These are phyloP conservation scores for Gibbula magus DNA, from an alignment of 2,888 invertebrate genomes.

Conservation along the genomic window DNA sequence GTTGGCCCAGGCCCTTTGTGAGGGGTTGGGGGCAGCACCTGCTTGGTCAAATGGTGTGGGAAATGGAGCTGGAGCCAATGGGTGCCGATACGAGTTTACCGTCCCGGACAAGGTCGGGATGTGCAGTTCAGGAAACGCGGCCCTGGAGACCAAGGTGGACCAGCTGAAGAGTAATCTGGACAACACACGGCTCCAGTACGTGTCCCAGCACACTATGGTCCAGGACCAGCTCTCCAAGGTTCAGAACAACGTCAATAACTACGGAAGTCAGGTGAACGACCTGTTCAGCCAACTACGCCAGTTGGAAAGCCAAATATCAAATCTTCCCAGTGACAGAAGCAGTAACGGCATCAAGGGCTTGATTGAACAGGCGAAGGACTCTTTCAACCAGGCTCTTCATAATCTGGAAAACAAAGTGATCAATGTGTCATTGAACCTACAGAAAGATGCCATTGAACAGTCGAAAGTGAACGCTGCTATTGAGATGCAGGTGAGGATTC, in stretches of 20 bases:
- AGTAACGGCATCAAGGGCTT: neutral
- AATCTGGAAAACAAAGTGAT: slow-evolving; percentile 7
- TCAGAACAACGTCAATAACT: slow-evolving; percentile 40
- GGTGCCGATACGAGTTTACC: slow-evolving; percentile 43
- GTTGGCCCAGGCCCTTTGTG: too few relatives aligned
- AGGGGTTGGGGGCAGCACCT: neutral
- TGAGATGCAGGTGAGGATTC: neutral
- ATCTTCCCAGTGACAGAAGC: neutral
- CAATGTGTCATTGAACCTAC: neutral
- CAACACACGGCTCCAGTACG: slow-evolving; percentile 42
- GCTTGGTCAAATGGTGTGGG: neutral
- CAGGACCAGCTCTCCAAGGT: slow-evolving; percentile 47
- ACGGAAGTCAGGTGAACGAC: slow-evolving; percentile 31
- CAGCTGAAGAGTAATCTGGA: slow-evolving; percentile 44
- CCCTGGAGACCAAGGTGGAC: slow-evolving; percentile 42
- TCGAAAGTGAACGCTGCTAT: slow-evolving; percentile 18
- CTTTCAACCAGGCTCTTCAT: neutral
- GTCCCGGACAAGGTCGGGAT: slow-evolving; percentile 41
- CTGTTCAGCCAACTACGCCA: slow-evolving; percentile 36
- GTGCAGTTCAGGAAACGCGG: slow-evolving; percentile 41
- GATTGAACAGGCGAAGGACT: neutral
- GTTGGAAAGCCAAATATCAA: neutral
- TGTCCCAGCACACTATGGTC: slow-evolving; percentile 43
- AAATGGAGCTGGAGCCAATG: slow-evolving; percentile 4
- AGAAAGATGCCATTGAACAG: slow-evolving; percentile 23